Percentiles rank a stretch among this genome's conserved stretches.
Evolutionary conservation across 1,140 invertebrate genomes (phyloP).

Genomic region (Dufourea novaeangliae): DNA sequence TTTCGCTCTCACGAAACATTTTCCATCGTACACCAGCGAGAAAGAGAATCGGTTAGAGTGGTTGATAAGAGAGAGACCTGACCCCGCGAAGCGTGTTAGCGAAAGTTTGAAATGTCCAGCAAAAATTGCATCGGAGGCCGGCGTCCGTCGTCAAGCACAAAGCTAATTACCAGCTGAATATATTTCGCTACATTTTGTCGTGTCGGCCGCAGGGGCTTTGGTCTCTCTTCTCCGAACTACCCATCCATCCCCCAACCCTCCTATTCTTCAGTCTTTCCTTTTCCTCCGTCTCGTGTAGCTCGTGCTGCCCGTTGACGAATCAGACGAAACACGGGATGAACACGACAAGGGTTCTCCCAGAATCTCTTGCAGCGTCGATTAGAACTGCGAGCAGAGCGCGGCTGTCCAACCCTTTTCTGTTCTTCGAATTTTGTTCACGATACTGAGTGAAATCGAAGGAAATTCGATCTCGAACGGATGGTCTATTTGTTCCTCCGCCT

Average conservation of each 20-base stretch:
- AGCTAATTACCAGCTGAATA: conserved; percentile 67
- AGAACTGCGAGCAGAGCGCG: background rate
- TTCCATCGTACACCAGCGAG: conserved; percentile 27
- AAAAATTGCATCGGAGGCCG: conserved; percentile 57
- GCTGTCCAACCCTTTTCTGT: background rate
- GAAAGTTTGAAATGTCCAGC: conserved; percentile 61
- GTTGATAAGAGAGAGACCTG: conserved; percentile 58
- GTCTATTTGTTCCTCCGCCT: too few species aligned
- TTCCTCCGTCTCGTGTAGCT: background rate
- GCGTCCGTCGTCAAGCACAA: conserved; percentile 56
- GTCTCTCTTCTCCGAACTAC: conserved; percentile 28
- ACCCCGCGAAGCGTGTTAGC: conserved; percentile 45
- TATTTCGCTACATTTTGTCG: conserved; percentile 65
- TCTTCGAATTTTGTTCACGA: too few species aligned
- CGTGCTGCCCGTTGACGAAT: conserved; percentile 23
- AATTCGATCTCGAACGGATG: too few species aligned
- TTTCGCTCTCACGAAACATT: conserved; percentile 41
- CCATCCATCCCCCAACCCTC: background rate
- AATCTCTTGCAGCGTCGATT: conserved; percentile 21
- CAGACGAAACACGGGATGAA: conserved; percentile 33
- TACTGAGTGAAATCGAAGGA: too few species aligned
- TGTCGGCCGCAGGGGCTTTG: conserved; percentile 49
- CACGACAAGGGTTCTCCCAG: conserved; percentile 7
- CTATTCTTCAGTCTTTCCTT: conserved; percentile 14
- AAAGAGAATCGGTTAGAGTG: conserved; percentile 44